phyloP scores from a whole-genome alignment of 2,888 invertebrate species.

The Eupeodes latifasciatus region DNA sequence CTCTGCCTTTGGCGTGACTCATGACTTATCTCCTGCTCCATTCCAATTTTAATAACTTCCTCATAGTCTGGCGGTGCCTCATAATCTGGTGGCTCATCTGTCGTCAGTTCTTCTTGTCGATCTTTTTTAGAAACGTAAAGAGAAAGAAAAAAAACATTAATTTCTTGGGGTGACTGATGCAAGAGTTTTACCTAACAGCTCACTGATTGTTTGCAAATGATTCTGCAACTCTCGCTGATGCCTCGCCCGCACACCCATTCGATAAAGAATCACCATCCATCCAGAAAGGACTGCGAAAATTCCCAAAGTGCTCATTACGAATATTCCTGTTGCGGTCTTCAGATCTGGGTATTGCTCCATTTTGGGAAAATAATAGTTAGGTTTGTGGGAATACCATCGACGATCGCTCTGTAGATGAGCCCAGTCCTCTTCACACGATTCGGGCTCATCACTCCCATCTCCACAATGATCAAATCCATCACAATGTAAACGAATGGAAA shows the following conservation, averaged over 20 bases:
- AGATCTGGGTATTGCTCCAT: constrained; percentile 88
- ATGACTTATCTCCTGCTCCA: constrained; percentile 83
- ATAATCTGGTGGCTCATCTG: constrained; percentile 87
- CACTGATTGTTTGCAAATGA: constrained; percentile 88
- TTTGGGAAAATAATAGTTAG: constrained; percentile 90
- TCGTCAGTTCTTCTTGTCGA: constrained; percentile 83
- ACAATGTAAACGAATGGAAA: constrained; percentile 88
- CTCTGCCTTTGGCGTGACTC: constrained; percentile 80
- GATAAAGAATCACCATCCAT: constrained; percentile 87
- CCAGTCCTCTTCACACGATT: constrained; percentile 87
- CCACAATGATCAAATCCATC: constrained; percentile 92
- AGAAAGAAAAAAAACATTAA: constrained; percentile 79
- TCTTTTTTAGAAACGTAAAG: constrained; percentile 79
- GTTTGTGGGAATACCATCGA: constrained; percentile 88
- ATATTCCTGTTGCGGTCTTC: constrained; percentile 88
- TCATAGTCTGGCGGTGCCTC: constrained; percentile 90
- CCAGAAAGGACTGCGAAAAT: constrained; percentile 87
- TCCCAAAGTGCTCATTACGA: constrained; percentile 87
- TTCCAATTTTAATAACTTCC: constrained; percentile 87
- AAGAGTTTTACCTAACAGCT: constrained; percentile 86
- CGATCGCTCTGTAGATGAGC: constrained; percentile 85
- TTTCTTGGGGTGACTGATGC: constrained; percentile 70
- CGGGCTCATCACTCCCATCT: constrained; percentile 89
- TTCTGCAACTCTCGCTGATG: constrained; percentile 88
- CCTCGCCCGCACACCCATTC: constrained; percentile 87